Base-by-base conservation (phyloP, 2,888 invertebrate genomes). In the Pammene fasciana region DNA sequence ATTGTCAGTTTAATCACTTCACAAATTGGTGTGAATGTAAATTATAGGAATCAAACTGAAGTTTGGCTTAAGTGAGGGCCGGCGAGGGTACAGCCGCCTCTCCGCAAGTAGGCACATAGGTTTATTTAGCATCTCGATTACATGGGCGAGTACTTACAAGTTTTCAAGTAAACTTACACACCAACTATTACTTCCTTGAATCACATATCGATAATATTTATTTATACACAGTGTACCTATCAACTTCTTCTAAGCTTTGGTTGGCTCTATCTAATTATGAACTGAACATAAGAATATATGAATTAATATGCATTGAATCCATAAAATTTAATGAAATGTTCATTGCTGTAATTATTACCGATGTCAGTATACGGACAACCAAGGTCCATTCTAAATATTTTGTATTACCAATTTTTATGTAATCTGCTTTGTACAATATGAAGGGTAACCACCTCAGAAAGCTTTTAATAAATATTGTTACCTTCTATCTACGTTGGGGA, bases 381-480 rank as follows among this genome's bases (percentile, higher is more conserved):
- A 26, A 4, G 41, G 26, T 52, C 36, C 43, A 14, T 64, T 57
- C 18, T 36, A 64, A 64, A 64, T 43, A 59, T 57, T 18, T 54
- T 26, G 11, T 38, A 45, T 46, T 46, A 36, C 26, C 26, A 54
- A 34, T 65, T 60, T 65, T 65, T 59, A 50, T 60, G 46, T 9
- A 70, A 16, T 52, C 43, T 57, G 70, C 64, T 68, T 65, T 52
- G 67, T 67, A 57, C 45, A 64, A 48, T 60, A 64, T 66, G 61
- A 66, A 72, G 72, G 75, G 72, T 73, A 74, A 73, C 55, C 74
- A 71, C 76, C 73, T 72, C 73, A 73, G 78, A 84, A 84, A 82
- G 84, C 84, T 84, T 82, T 84, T 82, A 81, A 80, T 84, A 81
- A 83, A 84, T 81, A 82, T 82, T 78, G 77, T 84, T 83, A 83